A percentile compares a stretch with the other conserved stretches of the same genome.
Evolutionary conservation across 1,140 invertebrate genomes (phyloP).

Genomic region (Drosophila virilis): DNA sequence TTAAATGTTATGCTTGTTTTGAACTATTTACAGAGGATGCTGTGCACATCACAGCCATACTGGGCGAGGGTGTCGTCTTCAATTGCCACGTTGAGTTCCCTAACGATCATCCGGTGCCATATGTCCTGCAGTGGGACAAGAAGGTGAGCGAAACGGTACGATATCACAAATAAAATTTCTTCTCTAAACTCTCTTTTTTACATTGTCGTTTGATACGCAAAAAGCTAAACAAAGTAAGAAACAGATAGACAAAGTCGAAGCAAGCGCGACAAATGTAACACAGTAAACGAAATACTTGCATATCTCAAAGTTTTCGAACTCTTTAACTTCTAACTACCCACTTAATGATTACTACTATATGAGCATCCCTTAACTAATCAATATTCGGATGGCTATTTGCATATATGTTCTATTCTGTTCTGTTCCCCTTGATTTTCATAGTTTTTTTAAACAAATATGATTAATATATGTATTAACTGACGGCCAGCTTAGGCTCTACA

Average conservation of each 20-base stretch:
- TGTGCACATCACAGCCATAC: conserved; percentile 96
- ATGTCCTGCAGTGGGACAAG: conserved; percentile 99
- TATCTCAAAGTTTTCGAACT: conserved; percentile 45
- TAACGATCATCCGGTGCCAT: conserved; percentile 96
- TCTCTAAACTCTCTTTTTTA: conserved; percentile 87
- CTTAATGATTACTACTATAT: conserved; percentile 44
- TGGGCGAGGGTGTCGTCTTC: conserved; percentile 97
- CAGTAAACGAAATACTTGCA: conserved; percentile 54
- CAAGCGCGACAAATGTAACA: conserved; percentile 44
- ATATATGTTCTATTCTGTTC: conserved; percentile 9
- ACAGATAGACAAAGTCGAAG: conserved; percentile 58
- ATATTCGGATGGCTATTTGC: conserved; percentile 17
- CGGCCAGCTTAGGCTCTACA: conserved; percentile 26
- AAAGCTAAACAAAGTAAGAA: conserved; percentile 75
- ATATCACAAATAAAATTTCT: conserved; percentile 87
- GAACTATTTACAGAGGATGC: conserved; percentile 90
- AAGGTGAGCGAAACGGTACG: conserved; percentile 97
- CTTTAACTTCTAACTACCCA: conserved; percentile 37
- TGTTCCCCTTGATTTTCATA: conserved; percentile 12
- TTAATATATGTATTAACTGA: conserved; percentile 11
- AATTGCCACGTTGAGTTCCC: conserved; percentile 98
- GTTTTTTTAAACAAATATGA: conserved; percentile 13
- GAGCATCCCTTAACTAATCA: conserved; percentile 52
- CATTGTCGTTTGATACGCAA: conserved; percentile 82
- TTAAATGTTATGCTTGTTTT: neutral